These are phyloP conservation scores for Panagrolaimus sp. DNA, from an alignment of 1,140 invertebrate species.

Conservation along the genomic window DNA sequence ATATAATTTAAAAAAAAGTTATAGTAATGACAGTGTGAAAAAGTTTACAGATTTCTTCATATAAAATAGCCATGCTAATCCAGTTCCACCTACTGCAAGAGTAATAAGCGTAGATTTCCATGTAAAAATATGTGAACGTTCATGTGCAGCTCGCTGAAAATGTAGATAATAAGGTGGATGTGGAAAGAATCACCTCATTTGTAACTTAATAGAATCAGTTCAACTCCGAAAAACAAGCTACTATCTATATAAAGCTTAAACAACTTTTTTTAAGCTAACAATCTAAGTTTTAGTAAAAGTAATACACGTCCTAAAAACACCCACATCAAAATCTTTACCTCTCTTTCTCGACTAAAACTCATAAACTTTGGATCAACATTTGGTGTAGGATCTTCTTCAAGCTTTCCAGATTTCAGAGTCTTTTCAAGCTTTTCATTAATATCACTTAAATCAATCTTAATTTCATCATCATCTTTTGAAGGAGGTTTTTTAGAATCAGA, in stretches of 20 bases:
- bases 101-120: conserved; percentile 43
- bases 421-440: conserved; percentile 6
- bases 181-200: too few species aligned
- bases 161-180: not conserved
- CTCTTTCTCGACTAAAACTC: conserved; percentile 9
- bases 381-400: not conserved
- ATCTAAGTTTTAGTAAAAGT: too few species aligned
- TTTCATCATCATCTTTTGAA: not conserved
- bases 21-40: not conserved
- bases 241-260: not conserved
- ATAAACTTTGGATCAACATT: conserved; percentile 11
- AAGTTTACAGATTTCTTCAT: conserved; percentile 37
- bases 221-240: conserved; percentile 17
- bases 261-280: too few species aligned
- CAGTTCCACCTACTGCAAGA: conserved; percentile 30
- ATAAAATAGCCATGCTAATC: conserved; percentile 39
- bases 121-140: conserved; percentile 44
- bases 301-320: too few species aligned
- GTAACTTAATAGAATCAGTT: not conserved
- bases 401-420: conserved; percentile 1
- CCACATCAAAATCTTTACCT: conserved; percentile 17
- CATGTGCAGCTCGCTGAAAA: conserved; percentile 37
- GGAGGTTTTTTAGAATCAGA: not conserved
- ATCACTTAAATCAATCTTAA: conserved; percentile 9
- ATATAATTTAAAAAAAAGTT: conserved; percentile 17